Evolutionary conservation across 2,113 vertebrate species (phyloP), one percentile per base, ranked within the genome.

Genomic region (Brachyistius frenatus): DNA sequence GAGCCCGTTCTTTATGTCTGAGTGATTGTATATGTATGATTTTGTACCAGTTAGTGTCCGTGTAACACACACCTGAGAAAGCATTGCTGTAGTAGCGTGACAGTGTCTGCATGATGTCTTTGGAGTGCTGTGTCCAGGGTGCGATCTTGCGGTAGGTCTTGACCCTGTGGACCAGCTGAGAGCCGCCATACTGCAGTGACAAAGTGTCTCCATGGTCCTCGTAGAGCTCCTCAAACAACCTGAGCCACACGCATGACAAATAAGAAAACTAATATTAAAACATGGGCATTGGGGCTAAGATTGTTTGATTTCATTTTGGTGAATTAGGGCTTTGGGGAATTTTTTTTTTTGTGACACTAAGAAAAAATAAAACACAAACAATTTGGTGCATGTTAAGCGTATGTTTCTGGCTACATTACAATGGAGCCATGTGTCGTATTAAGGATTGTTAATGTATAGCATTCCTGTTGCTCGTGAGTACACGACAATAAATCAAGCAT

Each of bases 111-210:
- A 99, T 99, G 92, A 99, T 98, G 85, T 99, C 97, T 91, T 99
- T 98, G 60, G 97, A 98, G 94, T 99, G 98, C 66, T 99, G 97
- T 0, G 97, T 99, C 98, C 97, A 99, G 0, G 98, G 98, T 1
- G 98, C 97, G 30, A 99, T 99, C 91, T 99, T 99, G 68, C 98
- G 95, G 54, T 99, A 99, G 2, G 98, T 99, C 92, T 99, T 99
- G 5, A 99, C 98, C 62, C 98, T 94, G 88, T 99, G 98, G 54
- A 99, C 98, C 77, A 99, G 96, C 89, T 99, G 98, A 75, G 98
- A 99, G 39, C 98, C 98, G 2, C 98, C 98, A 0, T 99, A 99
- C 62, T 99, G 98, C 83, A 99, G 91, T 10, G 98, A 99, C 7
- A 99, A 92, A 0, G 98, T 99, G 89, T 99, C 98, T n/a, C 98